Base-by-base conservation (phyloP, 2,888 invertebrate species). In the Ophraella communa region DNA sequence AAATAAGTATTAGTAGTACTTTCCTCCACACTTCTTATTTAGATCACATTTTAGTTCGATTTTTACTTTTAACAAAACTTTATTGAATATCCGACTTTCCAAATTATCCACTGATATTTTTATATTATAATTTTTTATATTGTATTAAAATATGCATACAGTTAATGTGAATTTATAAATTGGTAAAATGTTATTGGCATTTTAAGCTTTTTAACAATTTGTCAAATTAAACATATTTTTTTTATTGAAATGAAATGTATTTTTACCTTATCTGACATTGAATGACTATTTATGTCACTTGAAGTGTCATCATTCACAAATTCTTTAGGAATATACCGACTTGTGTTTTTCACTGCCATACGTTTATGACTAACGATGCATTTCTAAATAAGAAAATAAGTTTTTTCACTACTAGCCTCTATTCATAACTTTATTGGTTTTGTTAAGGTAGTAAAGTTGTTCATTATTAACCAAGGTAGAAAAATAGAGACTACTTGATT, bases 261-360 rank as follows among this genome's bases (percentile, higher is more conserved):
- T 51, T 51, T 20, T 30, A 21, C 44, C 42, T 52, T 42, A 30
- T 60, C 11, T 53, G 52, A 60, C 52, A 44, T 23, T 58, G 30
- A 60, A 33, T 53, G 30, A 52, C 33, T 42, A 53, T 60, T 42
- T 53, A 44, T 52, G 23, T 60, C 24, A 52, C 20, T n/a, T 59
- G 27, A 27, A 7, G 27, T 4, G 42, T 59, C 42, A 59, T 52
- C 27, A 52, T 42, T 52, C 14, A 53, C 17, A 30, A 51, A 27
- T 17, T 27, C 27, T 51, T 24, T 11, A 23, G 51, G 17, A 23
- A 21, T 18, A 51, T 60, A 60, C 52, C 42, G 30, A 53, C 52
- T 53, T 52, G 53, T 60, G 52, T 52, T 53, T n/a, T n/a, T 60
- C 60, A 60, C 60, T 60, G 60, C 60, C 60, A 60, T 60, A 44